Base-by-base conservation (phyloP, 2,113 vertebrate genomes). In the Hyla sarda region DNA sequence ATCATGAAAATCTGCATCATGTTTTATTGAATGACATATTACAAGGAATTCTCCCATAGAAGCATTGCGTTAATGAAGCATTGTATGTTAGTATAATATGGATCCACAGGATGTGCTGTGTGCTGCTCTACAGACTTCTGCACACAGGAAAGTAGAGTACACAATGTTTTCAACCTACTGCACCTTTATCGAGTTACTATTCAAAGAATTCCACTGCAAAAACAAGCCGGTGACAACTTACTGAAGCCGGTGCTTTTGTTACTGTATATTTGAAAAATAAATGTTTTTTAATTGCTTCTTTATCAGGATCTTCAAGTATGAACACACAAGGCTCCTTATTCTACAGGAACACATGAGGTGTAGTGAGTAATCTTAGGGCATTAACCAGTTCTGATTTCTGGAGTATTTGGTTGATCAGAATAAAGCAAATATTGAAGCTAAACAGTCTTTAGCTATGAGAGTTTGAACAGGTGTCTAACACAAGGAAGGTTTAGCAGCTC, bases 381-480 rank as follows among this genome's bases (percentile, higher is more conserved):
- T 71, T 81, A 88, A 89, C 1, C 32, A 37, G 83, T 87, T 87
- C 75, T 81, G 10, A 47, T 23, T 60, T 89, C 88, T 14, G 3
- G n/a, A 88, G 60, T 71, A 77, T 87, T 91, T 89, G 87, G 21
- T 87, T 89, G 89, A 90, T 89, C 87, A 88, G 28, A 75, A 83
- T 67, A 87, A 90, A 88, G 83, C 87, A 92, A 93, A 92, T 89
- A 91, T 7, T 89, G 81, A 89, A 89, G 82, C 91, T 84, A 91
- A 93, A 91, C 75, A 91, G 74, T 82, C 82, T 60, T 83, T 90
- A 88, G 82, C 76, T 77, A 82, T 84, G 77, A 89, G 89, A 91
- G 89, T 95, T 95, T 94, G 91, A 95, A 93, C 90, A 93, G 93
- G 89, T 95, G 92, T 89, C 90, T 87, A 67, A 13, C 88, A 50